phyloP scores from a whole-genome alignment of 1,140 invertebrate genomes.

The Drosophila equinoxialis region DNA sequence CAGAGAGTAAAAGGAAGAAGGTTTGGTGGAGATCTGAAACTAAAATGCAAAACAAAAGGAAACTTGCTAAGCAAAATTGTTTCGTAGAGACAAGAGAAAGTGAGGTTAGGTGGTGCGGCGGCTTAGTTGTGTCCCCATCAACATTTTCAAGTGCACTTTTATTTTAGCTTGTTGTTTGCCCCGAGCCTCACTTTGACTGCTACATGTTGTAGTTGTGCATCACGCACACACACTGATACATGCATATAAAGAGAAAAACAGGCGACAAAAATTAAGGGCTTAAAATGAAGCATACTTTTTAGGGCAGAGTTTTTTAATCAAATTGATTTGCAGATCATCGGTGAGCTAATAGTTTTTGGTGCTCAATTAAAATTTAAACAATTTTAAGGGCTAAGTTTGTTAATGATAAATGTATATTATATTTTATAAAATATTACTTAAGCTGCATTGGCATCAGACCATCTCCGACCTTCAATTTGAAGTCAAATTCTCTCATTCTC shows the following conservation, averaged over 20 bases:
- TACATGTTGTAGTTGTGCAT: slow-evolving; percentile 9
- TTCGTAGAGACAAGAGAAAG: neutral
- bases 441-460: too few species aligned
- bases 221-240: slow-evolving; percentile 9
- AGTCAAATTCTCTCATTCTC: too few species aligned
- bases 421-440: too few species aligned
- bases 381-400: too few species aligned
- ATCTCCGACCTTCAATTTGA: too few species aligned
- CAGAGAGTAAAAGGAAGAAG: neutral
- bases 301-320: neutral
- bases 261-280: slow-evolving; percentile 35
- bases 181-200: neutral
- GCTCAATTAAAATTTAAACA: too few species aligned
- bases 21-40: slow-evolving; percentile 27
- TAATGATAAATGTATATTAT: too few species aligned
- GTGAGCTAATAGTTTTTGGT: too few species aligned
- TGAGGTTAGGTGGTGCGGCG: neutral
- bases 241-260: neutral
- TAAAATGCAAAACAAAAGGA: slow-evolving; percentile 73
- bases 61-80: slow-evolving; percentile 42
- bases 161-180: slow-evolving; percentile 51
- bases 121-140: slow-evolving; percentile 55
- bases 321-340: too few species aligned
- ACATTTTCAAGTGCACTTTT: slow-evolving; percentile 78
- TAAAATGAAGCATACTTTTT: neutral